Base-by-base conservation (phyloP, 1,140 invertebrate species). In the Berghia stephanieae region DNA sequence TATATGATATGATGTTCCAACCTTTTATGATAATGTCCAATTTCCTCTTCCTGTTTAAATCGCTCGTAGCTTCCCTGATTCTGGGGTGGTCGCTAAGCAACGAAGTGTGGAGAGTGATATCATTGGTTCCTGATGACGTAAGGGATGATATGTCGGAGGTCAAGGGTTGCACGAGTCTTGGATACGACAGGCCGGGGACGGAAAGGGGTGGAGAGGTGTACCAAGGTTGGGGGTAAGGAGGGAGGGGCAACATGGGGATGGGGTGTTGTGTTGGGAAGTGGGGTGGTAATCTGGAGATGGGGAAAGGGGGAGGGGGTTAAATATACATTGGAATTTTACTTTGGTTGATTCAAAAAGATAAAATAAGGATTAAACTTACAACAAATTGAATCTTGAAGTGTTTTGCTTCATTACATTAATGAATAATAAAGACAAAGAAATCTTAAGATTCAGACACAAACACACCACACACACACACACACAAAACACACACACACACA, bases 141-240 rank as follows among this genome's bases (percentile, higher is more conserved):
- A 36, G 24, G 10, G 34, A 5, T n/a, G 38, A 24, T 16, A 16
- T 34, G 10, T 10, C 46, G 3, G 16, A 42, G 6, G n/a, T 24
- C 6, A 74, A 18, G 8, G 74, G 78, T 55, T 79, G 78, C 31
- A 80, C 78, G 13, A 82, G 71, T 31, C 81, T 57, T 16, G 78
- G 79, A 67, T 76, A 79, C 44, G 78, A 79, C 75, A 79, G 66
- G 6, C 80, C 75, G 24, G 75, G 77, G 27, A 78, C 36, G 55
- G 69, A 34, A 42, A 77, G 81, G 38, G 36, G 67, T n/a, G 70
- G 74, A 34, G 60, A 38, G 43, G 60, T 5, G 60, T 71, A 77
- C 75, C 75, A 74, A 10, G 69, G 10, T 10, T 72, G 44, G 40
- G 36, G 67, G 36, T 70, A 67, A 24, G 55, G 24, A 18, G 52